Percentiles rank a stretch among this genome's conserved stretches.
Evolutionary conservation across 2,113 vertebrate species (phyloP).

Genomic region (Strix uralensis): DNA sequence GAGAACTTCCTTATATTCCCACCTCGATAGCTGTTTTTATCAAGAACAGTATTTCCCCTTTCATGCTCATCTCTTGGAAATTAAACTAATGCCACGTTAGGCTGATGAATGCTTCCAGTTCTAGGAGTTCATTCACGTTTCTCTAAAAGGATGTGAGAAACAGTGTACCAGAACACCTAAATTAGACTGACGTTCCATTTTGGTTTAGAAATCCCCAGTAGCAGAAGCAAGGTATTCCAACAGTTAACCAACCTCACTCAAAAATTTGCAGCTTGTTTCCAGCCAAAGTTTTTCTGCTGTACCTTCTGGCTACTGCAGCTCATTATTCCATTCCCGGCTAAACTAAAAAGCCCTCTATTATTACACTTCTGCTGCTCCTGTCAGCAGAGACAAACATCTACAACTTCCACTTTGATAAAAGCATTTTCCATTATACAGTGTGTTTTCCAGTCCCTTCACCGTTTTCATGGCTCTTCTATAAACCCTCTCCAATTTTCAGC

Average conservation of each 20-base stretch:
- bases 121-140: neutral
- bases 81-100: neutral
- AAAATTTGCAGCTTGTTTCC: constrained; percentile 33
- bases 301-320: constrained; percentile 46
- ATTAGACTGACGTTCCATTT: neutral
- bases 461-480: constrained; percentile 23
- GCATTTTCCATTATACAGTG: neutral
- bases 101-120: neutral
- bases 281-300: neutral
- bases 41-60: neutral
- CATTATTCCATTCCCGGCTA: constrained; percentile 19
- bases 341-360: constrained; percentile 46
- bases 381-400: constrained; percentile 56
- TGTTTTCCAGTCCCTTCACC: constrained; percentile 37
- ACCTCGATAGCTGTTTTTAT: neutral
- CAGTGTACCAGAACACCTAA: neutral
- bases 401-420: constrained; percentile 32
- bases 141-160: neutral
- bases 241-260: constrained; percentile 40
- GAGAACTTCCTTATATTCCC: neutral
- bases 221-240: constrained; percentile 35
- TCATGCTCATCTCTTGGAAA: neutral
- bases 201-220: neutral
- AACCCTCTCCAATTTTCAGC: constrained; percentile 41
- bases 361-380: constrained; percentile 44